A percentile compares a stretch with the other conserved stretches of the same genome.
These are phyloP conservation scores for Hyperopisus bebe DNA, from an alignment of 2,113 vertebrate genomes.

Conservation along the genomic window DNA sequence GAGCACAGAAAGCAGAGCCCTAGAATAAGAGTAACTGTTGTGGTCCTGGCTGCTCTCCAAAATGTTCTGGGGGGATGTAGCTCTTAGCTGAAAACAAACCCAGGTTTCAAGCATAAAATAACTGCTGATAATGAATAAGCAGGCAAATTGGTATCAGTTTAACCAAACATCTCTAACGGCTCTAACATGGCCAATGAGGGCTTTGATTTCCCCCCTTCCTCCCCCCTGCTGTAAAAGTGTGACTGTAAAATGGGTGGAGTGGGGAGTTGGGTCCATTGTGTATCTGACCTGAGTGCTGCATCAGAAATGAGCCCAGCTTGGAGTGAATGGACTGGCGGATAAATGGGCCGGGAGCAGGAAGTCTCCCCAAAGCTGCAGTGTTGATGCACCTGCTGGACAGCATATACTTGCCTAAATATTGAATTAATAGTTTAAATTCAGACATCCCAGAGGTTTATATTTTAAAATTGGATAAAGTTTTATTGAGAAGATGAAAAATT, in stretches of 20 bases:
- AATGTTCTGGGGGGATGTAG: not conserved
- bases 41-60: not conserved
- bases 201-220: not conserved
- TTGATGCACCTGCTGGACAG: not conserved
- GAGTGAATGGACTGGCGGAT: not conserved
- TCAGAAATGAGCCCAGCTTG: not conserved
- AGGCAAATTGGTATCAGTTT: not conserved
- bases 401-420: not conserved
- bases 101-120: not conserved
- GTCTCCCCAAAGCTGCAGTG: not conserved
- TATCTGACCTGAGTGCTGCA: not conserved
- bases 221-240: not conserved
- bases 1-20: not conserved
- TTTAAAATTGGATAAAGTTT: not conserved
- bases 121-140: not conserved
- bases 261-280: not conserved
- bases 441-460: not conserved
- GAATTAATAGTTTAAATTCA: not conserved
- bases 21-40: not conserved
- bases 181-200: not conserved
- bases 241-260: not conserved
- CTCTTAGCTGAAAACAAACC: not conserved
- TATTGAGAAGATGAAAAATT: not conserved
- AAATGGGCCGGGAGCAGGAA: rapidly evolving
- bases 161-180: too few species aligned